phyloP scores from a whole-genome alignment of 2,888 invertebrate genomes.

The Heliconius hortense region DNA sequence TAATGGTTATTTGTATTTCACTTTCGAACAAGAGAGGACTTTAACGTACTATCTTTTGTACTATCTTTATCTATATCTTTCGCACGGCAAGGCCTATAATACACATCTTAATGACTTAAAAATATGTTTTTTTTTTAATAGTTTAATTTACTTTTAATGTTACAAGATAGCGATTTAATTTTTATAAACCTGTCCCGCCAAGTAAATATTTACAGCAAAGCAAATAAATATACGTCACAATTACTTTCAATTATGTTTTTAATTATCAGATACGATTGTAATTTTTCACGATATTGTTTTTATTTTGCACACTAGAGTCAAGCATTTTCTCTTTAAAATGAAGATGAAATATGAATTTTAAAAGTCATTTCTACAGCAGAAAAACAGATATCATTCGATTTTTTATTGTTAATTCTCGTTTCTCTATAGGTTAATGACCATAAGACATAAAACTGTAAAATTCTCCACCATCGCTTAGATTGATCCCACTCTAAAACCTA shows the following conservation, averaged over 20 bases:
- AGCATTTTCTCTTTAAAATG: neutral
- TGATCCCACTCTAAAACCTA: conserved; percentile 8
- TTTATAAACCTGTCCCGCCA: neutral
- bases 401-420: neutral
- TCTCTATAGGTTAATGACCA: neutral
- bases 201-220: neutral
- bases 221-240: too few relatives aligned
- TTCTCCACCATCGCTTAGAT: conserved; percentile 1
- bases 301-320: neutral
- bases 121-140: neutral
- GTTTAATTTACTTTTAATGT: neutral
- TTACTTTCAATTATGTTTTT: neutral
- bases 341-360: neutral
- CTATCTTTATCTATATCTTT: neutral
- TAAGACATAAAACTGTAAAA: neutral
- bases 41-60: neutral
- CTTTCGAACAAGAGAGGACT: conserved; percentile 10
- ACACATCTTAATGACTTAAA: neutral
- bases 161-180: neutral
- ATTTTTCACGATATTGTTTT: neutral
- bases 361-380: neutral
- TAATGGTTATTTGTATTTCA: conserved; percentile 29
- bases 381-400: neutral
- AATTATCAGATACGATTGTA: neutral
- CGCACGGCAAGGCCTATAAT: too few relatives aligned